Conservation (phyloP, 2,888 invertebrate genomes). For the Ochropleura leucogaster region DNA sequence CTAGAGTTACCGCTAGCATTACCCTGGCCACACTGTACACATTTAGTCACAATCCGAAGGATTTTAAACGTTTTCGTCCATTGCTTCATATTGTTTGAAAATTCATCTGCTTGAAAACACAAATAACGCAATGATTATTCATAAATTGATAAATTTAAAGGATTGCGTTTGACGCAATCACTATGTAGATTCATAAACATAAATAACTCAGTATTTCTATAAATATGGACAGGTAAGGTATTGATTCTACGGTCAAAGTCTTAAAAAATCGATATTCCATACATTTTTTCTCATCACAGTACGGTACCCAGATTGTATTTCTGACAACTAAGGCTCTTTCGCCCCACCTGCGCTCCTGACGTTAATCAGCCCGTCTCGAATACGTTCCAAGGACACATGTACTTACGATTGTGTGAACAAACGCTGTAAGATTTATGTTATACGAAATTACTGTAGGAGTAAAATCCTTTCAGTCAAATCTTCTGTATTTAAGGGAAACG, state of each 20-base stretch:
- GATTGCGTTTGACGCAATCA: neutral
- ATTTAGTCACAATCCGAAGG: neutral
- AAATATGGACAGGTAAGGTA: too few relatives aligned
- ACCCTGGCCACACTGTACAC: neutral
- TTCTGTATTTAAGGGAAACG: neutral
- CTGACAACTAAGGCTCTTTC: constrained; percentile 10
- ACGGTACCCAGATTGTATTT: constrained; percentile 17
- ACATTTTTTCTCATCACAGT: constrained; percentile 1
- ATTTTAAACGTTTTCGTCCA: neutral
- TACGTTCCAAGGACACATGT: constrained; percentile 12
- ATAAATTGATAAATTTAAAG: neutral
- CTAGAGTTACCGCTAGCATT: neutral
- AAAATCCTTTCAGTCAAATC: neutral
- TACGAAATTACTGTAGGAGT: neutral
- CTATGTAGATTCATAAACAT: neutral
- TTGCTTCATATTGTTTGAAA: neutral
- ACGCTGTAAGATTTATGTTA: neutral
- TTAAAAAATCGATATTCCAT: neutral
- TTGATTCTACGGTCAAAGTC: neutral
- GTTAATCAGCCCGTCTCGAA: constrained; percentile 32
- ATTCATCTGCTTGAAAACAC: neutral
- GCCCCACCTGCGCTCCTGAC: constrained; percentile 31
- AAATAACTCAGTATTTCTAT: neutral
- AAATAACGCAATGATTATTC: neutral
- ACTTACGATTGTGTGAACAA: neutral